These are phyloP conservation scores for Pseudococcus viburni DNA, from an alignment of 2,888 invertebrate species.

Conservation along the genomic window DNA sequence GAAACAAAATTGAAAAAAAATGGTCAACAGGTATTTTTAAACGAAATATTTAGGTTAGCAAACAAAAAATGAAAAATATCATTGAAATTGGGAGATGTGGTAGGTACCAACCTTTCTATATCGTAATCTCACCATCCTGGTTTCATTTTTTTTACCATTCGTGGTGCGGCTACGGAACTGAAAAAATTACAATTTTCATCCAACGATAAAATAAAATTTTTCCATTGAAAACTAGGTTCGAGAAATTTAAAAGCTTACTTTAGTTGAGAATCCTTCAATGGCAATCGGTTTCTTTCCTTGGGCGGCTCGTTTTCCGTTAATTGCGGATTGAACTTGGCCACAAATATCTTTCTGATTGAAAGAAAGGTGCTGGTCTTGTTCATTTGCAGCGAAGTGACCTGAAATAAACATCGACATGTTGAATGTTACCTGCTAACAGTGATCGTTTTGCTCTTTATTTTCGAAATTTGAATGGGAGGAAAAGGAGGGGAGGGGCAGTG, in stretches of 20 bases:
- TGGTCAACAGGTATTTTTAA: too few relatives aligned
- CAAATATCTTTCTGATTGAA: neutral
- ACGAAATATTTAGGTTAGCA: too few relatives aligned
- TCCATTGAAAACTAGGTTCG: neutral
- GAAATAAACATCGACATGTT: neutral
- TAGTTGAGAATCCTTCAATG: neutral
- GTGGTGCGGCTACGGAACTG: neutral
- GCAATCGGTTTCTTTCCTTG: neutral
- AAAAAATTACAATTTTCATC: neutral
- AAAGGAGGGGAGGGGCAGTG: too few relatives aligned
- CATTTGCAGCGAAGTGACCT: neutral
- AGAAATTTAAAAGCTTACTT: neutral
- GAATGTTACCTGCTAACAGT: too few relatives aligned
- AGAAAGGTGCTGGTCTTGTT: neutral
- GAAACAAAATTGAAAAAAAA: neutral
- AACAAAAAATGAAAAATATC: neutral
- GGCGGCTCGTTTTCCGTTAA: neutral
- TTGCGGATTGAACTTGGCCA: neutral
- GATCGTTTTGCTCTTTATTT: too few relatives aligned
- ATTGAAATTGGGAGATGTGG: neutral
- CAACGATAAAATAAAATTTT: neutral
- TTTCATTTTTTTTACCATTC: neutral
- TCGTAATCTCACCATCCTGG: neutral
- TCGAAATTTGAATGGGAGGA: too few relatives aligned
- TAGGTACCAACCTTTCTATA: neutral